These are phyloP conservation scores for Hyperoodon ampullatus DNA, from an alignment of 2,113 vertebrate genomes.

Conservation along the genomic window DNA sequence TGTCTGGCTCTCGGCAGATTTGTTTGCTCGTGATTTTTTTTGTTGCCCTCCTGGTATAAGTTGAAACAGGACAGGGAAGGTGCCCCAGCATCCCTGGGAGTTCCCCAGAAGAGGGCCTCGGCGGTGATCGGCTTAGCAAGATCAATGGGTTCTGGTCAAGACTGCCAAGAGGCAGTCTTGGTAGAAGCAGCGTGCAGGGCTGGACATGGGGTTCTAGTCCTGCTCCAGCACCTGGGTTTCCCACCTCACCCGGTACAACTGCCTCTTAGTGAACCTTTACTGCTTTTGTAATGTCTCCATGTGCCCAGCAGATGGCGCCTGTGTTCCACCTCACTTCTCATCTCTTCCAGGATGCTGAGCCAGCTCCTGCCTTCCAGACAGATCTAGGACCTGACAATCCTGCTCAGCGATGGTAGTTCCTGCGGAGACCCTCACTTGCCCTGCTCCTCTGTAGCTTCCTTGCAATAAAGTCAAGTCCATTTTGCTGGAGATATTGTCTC, in stretches of 20 bases:
- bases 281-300: neutral
- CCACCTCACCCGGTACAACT: accelerated
- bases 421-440: neutral
- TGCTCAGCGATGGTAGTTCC: neutral
- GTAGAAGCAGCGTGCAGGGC: neutral
- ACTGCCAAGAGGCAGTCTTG: neutral
- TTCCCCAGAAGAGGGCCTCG: neutral
- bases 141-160: too few species aligned
- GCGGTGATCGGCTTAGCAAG: neutral
- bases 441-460: neutral
- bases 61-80: neutral
- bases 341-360: constrained; percentile 37
- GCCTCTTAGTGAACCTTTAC: neutral
- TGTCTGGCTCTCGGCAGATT: neutral
- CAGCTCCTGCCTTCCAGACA: neutral
- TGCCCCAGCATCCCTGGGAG: neutral
- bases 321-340: neutral
- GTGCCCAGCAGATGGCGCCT: constrained; percentile 58
- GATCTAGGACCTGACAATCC: neutral
- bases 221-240: neutral
- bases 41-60: neutral
- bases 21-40: neutral
- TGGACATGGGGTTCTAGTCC: too few species aligned
- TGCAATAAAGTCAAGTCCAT: constrained; percentile 62
- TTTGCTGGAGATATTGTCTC: constrained; percentile 7